Evolutionary conservation across 1,140 invertebrate genomes (phyloP).

Genomic region (Drosophila nebulosa): DNA sequence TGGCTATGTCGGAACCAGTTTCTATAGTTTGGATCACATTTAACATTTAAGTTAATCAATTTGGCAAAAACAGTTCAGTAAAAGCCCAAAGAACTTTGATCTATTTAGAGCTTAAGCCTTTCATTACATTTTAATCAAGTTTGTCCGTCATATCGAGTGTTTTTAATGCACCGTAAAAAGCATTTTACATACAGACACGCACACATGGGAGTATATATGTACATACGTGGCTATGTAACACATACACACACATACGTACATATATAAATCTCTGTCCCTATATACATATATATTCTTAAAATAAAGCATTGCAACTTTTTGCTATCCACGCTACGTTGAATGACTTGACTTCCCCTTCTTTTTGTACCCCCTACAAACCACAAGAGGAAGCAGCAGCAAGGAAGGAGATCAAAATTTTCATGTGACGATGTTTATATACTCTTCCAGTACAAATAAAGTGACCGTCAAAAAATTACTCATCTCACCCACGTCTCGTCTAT

Average conservation of each 20-base stretch:
- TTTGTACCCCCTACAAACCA: background rate
- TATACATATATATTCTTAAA: slow-evolving; percentile 51
- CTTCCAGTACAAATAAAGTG: too few relatives aligned
- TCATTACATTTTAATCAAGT: background rate
- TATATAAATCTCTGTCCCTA: slow-evolving; percentile 4
- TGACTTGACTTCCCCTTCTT: slow-evolving; percentile 4
- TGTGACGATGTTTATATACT: too few relatives aligned
- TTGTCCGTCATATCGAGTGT: background rate
- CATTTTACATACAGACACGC: background rate
- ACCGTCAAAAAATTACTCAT: too few relatives aligned
- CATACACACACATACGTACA: background rate
- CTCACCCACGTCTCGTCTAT: too few relatives aligned
- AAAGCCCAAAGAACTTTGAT: too few relatives aligned
- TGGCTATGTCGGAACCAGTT: background rate
- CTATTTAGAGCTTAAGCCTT: too few relatives aligned
- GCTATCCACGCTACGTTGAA: background rate
- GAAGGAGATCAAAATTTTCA: too few relatives aligned
- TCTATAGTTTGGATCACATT: background rate
- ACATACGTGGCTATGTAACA: background rate
- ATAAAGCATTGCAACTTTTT: slow-evolving; percentile 70
- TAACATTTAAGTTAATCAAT: background rate
- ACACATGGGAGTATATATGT: background rate
- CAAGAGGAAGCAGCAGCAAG: background rate
- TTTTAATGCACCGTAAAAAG: background rate
- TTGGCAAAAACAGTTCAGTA: background rate